These are phyloP conservation scores for Otocyon megalotis DNA, from an alignment of 2,113 vertebrate species.

Conservation along the genomic window DNA sequence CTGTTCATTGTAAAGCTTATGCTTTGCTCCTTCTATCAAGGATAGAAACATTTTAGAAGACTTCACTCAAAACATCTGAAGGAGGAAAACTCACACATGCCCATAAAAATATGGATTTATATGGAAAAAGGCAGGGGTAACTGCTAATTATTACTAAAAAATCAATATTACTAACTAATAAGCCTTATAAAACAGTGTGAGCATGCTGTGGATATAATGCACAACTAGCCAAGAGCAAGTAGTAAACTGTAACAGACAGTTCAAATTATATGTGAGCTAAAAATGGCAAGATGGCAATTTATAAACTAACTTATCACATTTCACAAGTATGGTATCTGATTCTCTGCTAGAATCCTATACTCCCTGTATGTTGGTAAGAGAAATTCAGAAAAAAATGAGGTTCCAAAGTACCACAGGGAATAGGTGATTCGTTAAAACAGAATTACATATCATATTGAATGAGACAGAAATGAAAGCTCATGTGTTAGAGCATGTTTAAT, in stretches of 20 bases:
- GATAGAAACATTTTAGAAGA: neutral
- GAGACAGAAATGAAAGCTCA: neutral
- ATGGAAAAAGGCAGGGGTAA: neutral
- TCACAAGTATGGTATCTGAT: neutral
- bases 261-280: slow-evolving; percentile 7
- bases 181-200: slow-evolving; percentile 7
- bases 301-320: slow-evolving; percentile 15
- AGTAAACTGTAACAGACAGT: neutral
- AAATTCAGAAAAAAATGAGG: slow-evolving; percentile 3
- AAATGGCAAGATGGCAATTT: slow-evolving; percentile 36
- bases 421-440: slow-evolving; percentile 12
- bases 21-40: neutral
- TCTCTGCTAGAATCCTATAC: neutral
- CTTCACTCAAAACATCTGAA: slow-evolving; percentile 16
- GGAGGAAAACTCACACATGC: neutral
- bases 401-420: neutral
- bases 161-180: neutral
- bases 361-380: neutral
- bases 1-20: neutral
- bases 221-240: slow-evolving; percentile 37
- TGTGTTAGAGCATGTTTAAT: neutral
- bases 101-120: neutral
- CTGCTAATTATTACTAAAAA: neutral
- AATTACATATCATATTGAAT: neutral
- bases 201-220: neutral